Evolutionary conservation across 1,140 invertebrate species (phyloP), one percentile per base, ranked within the genome.

Genomic region (Physella acuta): DNA sequence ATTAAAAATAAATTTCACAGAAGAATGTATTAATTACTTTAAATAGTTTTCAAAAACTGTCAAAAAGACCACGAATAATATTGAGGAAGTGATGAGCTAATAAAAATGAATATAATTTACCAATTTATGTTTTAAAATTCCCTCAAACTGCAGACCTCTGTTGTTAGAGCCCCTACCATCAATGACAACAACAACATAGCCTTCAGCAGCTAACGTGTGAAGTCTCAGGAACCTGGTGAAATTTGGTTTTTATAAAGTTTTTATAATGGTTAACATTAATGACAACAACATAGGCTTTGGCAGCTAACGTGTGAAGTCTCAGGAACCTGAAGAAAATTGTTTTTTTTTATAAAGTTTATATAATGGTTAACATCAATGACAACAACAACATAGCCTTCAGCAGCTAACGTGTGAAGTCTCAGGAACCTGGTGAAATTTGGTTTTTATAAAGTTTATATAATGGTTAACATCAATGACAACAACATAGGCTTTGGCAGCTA

Each of bases 371-470:
- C 96, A 86, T 99, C 97, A 28, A 99, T 92, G 17, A 93, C 90
- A 36, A 99, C 90, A 1, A 99, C 96, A 81, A 93, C 95, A 85
- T 98, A 99, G 0, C 97, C 97, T 76, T 97, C 90, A n/a, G 94
- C 91, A 11, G 95, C 93, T 59, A 98, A 86, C 89, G 98, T 96
- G 76, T 98, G 94, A 89, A 97, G 93, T 64, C 95, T 88, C 20
- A 97, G 86, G 81, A 97, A 93, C 69, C 94, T 89, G 87, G 26
- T 30, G 92, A 92, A 69, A 93, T n/a, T n/a, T n/a, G n/a, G n/a
- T n/a, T n/a, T n/a, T n/a, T n/a, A n/a, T n/a, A n/a, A n/a, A n/a
- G n/a, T n/a, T n/a, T n/a, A n/a, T n/a, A n/a, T n/a, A n/a, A n/a
- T n/a, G n/a, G n/a, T n/a, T n/a, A n/a, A n/a, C n/a, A n/a, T n/a